Evolutionary conservation across 2,888 invertebrate species (phyloP).

Genomic region (Metalampra italica): DNA sequence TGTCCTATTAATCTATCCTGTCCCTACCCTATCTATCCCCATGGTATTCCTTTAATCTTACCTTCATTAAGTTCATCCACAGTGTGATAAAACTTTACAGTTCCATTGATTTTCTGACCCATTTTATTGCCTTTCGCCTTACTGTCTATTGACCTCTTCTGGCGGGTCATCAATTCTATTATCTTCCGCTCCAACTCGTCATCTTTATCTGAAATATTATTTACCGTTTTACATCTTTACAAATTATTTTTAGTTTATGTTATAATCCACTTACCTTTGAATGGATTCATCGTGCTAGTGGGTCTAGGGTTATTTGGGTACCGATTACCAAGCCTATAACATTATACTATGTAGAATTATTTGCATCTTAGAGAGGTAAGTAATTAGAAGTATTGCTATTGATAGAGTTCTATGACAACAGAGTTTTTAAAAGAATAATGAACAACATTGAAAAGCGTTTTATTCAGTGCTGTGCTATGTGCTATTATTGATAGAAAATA

Average conservation of each 20-base stretch:
- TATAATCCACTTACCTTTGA: too few species aligned
- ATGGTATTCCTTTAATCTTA: slow-evolving; percentile 16
- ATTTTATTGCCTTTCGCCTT: not conserved
- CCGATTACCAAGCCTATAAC: too few species aligned
- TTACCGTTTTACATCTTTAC: not conserved
- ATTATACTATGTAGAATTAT: too few species aligned
- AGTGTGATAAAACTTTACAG: slow-evolving; percentile 47
- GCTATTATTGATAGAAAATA: slow-evolving; percentile 36
- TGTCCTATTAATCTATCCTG: too few species aligned
- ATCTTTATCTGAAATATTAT: slow-evolving; percentile 12
- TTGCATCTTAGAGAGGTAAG: too few species aligned
- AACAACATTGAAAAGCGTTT: not conserved
- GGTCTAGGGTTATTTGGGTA: too few species aligned
- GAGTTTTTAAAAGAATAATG: too few species aligned
- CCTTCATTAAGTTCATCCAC: slow-evolving; percentile 62
- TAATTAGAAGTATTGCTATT: too few species aligned
- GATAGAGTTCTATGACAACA: too few species aligned
- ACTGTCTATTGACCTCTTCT: slow-evolving; percentile 2
- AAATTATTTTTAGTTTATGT: not conserved
- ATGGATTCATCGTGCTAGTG: too few species aligned
- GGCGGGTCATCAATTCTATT: not conserved
- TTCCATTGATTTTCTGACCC: slow-evolving; percentile 23
- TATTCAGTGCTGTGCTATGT: slow-evolving; percentile 29
- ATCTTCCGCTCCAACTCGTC: slow-evolving; percentile 36
- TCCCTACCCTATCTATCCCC: too few species aligned